phyloP scores from a whole-genome alignment of 2,797 vertebrate species.

The Premnoplex brunnescens region DNA sequence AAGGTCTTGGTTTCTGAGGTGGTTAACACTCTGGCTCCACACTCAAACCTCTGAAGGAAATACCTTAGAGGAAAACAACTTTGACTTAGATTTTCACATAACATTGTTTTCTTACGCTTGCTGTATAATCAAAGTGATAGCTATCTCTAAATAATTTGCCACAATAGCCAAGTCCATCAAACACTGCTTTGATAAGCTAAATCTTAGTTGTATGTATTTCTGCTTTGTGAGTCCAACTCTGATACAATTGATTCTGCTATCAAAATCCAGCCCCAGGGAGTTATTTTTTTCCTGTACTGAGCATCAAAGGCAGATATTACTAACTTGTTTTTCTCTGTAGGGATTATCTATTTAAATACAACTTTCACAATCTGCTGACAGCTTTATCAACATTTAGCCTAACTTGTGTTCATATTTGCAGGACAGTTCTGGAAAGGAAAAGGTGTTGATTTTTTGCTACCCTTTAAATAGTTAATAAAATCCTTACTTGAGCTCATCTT shows the following conservation, averaged over 20 bases:
- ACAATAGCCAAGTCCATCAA: not conserved
- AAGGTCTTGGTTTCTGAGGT: conserved; percentile 88
- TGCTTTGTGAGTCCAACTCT: not conserved
- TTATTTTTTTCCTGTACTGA: not conserved
- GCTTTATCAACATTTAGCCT: not conserved
- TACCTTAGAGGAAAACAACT: conserved; percentile 74
- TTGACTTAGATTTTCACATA: not conserved
- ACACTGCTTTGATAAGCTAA: not conserved
- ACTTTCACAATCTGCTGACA: not conserved
- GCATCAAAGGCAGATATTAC: not conserved
- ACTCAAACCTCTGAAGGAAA: conserved; percentile 91
- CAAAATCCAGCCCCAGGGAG: not conserved
- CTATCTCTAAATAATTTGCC: not conserved
- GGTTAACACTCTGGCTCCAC: conserved; percentile 86
- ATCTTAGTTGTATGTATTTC: not conserved
- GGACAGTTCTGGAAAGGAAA: not conserved
- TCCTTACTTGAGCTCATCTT: conserved; percentile 92
- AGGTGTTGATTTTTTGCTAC: not conserved
- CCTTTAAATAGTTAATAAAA: not conserved
- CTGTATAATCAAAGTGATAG: not conserved
- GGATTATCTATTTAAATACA: not conserved
- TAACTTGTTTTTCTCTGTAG: not conserved
- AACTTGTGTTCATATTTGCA: not conserved
- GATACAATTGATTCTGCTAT: not conserved
- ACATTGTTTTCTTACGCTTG: not conserved